Conservation (phyloP, 2,113 vertebrate genomes). For the Trematocara macrostoma region DNA sequence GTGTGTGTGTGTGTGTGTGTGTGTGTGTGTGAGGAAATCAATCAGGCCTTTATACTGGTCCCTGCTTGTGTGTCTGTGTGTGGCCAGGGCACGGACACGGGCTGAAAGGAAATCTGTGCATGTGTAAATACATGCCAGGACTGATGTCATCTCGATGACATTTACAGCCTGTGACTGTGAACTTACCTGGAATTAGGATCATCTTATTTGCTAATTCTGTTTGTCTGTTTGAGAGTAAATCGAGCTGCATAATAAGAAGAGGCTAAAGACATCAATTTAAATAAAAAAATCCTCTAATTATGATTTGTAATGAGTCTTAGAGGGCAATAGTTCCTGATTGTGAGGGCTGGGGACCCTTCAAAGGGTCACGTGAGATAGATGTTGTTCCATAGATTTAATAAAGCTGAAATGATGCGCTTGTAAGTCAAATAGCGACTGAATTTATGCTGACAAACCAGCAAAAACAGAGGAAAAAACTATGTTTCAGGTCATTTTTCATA, state of each 20-base stretch:
- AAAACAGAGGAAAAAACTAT: neutral
- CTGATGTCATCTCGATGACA: neutral
- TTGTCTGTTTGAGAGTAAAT: neutral
- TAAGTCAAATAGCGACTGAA: neutral
- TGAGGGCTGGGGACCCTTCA: neutral
- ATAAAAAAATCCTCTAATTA: neutral
- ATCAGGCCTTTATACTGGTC: neutral
- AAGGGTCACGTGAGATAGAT: neutral
- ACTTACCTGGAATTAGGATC: neutral
- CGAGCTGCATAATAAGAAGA: neutral
- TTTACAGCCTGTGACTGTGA: neutral
- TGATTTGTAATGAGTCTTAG: neutral
- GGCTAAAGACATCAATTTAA: neutral
- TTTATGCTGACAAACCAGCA: neutral
- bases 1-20: neutral
- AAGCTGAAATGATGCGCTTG: neutral
- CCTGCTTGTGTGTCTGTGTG: neutral
- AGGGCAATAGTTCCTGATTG: neutral
- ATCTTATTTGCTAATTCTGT: neutral
- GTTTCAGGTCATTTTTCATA: neutral
- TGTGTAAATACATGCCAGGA: neutral
- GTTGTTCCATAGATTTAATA: neutral
- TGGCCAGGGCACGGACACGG: neutral
- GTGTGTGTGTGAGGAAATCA: neutral
- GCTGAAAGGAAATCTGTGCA: neutral